Evolutionary conservation across 2,113 vertebrate genomes (phyloP).

Genomic region (Abramis brama): DNA sequence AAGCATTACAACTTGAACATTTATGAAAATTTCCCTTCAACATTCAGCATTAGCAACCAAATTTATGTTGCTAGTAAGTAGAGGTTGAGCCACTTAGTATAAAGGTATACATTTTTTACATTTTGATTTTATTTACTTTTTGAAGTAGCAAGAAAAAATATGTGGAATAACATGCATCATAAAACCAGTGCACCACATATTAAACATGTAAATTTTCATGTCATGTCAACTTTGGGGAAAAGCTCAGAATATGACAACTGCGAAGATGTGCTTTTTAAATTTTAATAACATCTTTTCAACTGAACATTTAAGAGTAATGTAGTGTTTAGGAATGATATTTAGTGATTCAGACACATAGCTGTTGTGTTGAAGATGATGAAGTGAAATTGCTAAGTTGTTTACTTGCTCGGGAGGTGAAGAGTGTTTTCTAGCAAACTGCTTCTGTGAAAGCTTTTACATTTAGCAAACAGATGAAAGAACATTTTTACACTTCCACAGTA

Average conservation of each 20-base stretch:
- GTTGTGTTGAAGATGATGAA: background rate
- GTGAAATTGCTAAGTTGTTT: slow-evolving; percentile 20
- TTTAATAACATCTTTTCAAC: background rate
- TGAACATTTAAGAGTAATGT: background rate
- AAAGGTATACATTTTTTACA: background rate
- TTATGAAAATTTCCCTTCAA: background rate
- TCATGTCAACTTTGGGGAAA: background rate
- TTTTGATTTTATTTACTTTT: background rate
- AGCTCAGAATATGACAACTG: background rate
- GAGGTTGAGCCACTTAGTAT: background rate
- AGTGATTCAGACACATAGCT: slow-evolving; percentile 21
- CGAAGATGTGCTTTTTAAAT: background rate
- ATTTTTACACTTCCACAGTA: background rate
- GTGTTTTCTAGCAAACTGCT: background rate
- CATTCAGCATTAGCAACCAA: background rate
- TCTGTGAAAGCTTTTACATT: slow-evolving; percentile 17
- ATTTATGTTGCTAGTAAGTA: background rate
- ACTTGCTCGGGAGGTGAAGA: background rate
- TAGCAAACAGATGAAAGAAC: background rate
- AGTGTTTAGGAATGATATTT: background rate
- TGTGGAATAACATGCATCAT: background rate
- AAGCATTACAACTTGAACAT: background rate
- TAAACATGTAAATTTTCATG: background rate
- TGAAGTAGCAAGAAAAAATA: background rate
- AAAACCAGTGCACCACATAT: background rate